Evolutionary conservation across 1,140 invertebrate genomes (phyloP).

Genomic region (Cyphomyrmex costatus): DNA sequence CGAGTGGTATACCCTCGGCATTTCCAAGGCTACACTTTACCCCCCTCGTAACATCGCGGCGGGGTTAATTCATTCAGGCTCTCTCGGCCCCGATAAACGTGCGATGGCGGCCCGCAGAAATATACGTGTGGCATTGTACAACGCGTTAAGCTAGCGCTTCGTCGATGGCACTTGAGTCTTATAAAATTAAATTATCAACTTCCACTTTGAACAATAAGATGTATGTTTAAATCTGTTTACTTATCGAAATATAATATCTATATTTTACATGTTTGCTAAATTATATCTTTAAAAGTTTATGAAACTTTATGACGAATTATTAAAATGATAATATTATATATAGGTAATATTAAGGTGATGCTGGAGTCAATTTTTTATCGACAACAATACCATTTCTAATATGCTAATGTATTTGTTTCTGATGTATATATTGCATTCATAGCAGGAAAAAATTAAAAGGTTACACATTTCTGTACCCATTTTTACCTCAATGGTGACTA

Average conservation of each 20-base stretch:
- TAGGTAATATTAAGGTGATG: no score
- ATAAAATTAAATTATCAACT: constrained; percentile 14
- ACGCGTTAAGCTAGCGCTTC: constrained; percentile 28
- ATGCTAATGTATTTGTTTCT: no score
- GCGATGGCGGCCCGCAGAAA: constrained; percentile 50
- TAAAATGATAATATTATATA: no score
- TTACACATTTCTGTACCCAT: no score
- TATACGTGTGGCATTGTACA: constrained; percentile 11
- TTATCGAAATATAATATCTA: not conserved
- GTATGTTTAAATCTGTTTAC: not conserved
- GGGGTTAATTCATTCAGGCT: constrained; percentile 68
- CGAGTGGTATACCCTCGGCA: constrained; percentile 56
- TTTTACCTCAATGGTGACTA: no score
- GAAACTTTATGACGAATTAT: not conserved
- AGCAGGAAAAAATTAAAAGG: no score
- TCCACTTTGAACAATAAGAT: not conserved
- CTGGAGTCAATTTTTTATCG: no score
- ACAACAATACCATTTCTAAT: no score
- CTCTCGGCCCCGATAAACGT: constrained; percentile 64
- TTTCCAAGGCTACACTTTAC: constrained; percentile 49
- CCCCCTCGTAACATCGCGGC: not conserved
- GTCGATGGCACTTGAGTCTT: constrained; percentile 24
- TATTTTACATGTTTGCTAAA: not conserved
- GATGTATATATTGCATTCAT: no score
- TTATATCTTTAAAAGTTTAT: not conserved